Conservation (phyloP, 2,888 invertebrate genomes). For the Rhopalosiphum nymphaeae region DNA sequence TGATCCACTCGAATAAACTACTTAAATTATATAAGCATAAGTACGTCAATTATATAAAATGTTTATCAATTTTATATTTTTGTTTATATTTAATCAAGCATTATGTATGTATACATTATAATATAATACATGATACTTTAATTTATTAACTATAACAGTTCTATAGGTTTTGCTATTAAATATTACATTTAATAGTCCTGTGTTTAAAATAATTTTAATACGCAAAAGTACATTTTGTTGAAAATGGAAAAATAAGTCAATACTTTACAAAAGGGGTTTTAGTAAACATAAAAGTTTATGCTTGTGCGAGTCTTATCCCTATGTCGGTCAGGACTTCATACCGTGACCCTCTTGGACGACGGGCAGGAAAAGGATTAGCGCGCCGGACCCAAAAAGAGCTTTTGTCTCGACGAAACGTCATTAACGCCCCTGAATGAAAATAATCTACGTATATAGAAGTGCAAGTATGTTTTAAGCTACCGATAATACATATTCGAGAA, state of each 20-base stretch:
- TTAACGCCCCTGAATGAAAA: conserved; percentile 57
- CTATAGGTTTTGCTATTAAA: background rate
- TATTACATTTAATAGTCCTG: background rate
- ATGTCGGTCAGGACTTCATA: background rate
- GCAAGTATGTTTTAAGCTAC: conserved; percentile 51
- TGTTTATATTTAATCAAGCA: background rate
- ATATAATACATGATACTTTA: background rate
- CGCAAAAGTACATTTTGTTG: background rate
- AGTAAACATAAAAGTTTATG: conserved; percentile 41
- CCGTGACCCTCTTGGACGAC: conserved; percentile 43
- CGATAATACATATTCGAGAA: conserved; percentile 46
- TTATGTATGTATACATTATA: background rate
- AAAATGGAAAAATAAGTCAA: conserved; percentile 39
- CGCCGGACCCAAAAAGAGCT: conserved; percentile 53
- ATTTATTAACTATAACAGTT: background rate
- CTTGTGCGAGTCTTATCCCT: conserved; percentile 39
- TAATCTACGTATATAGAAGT: conserved; percentile 45
- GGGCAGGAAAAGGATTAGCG: conserved; percentile 57
- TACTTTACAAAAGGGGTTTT: conserved; percentile 15
- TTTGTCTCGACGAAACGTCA: conserved; percentile 63
- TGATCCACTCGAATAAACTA: conserved; percentile 51
- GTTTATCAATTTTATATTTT: background rate
- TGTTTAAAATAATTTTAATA: background rate
- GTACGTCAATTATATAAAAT: conserved; percentile 12
- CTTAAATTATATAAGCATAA: conserved; percentile 35